phyloP scores from a whole-genome alignment of 1,140 invertebrate species.

The Caenorhabditis inopinata region DNA sequence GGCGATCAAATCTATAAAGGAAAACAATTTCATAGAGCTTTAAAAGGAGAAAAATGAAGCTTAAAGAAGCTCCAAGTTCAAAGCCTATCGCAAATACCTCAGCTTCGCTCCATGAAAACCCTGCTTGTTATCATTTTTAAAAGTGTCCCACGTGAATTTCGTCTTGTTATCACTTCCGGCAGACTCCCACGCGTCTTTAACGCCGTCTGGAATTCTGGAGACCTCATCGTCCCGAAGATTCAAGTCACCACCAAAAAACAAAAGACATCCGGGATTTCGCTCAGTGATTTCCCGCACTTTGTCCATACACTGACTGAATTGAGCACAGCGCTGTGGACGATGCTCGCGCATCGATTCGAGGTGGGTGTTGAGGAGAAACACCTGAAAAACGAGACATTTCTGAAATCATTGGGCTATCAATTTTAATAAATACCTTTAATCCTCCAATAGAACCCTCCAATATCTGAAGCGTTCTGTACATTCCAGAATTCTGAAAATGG shows the following conservation, averaged over 20 bases:
- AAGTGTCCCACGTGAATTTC: slow-evolving; percentile 34
- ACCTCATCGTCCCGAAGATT: slow-evolving; percentile 39
- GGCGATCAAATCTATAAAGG: slow-evolving; percentile 34
- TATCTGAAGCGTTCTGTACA: slow-evolving; percentile 53
- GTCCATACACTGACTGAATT: slow-evolving; percentile 53
- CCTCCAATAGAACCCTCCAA: slow-evolving; percentile 63
- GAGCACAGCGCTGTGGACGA: slow-evolving; percentile 39
- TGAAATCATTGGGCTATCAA: slow-evolving; percentile 25
- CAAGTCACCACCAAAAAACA: slow-evolving; percentile 41
- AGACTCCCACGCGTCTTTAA: slow-evolving; percentile 35
- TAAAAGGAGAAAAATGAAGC: neutral
- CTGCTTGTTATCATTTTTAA: slow-evolving; percentile 34
- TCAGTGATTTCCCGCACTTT: slow-evolving; percentile 39
- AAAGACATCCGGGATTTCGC: slow-evolving; percentile 1
- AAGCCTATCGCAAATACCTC: neutral
- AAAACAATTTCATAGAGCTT: neutral
- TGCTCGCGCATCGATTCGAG: slow-evolving; percentile 54
- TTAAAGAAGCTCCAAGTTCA: neutral
- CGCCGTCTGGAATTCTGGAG: neutral
- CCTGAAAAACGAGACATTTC: slow-evolving; percentile 30
- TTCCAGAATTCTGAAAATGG: slow-evolving; percentile 50
- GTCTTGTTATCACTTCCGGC: slow-evolving; percentile 9
- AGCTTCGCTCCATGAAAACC: neutral
- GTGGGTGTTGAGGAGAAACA: slow-evolving; percentile 56
- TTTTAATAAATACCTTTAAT: neutral